Evolutionary conservation across 2,797 vertebrate species (phyloP).

Genomic region (Melanotaenia boesemani): DNA sequence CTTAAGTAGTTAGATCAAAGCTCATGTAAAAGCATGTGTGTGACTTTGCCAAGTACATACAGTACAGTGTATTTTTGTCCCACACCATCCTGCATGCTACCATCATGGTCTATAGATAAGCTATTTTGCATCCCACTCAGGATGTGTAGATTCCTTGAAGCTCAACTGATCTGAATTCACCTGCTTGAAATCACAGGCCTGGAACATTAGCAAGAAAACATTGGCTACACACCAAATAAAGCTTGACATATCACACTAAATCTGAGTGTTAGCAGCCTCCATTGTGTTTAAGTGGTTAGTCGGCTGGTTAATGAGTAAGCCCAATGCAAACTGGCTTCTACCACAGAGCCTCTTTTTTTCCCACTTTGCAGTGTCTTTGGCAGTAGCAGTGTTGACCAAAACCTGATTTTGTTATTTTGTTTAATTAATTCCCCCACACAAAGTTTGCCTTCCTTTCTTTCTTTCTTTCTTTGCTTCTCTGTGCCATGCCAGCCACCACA

Average conservation of each 20-base stretch:
- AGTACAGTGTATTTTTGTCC: neutral
- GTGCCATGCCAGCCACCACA: constrained; percentile 41
- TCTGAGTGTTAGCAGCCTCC: constrained; percentile 32
- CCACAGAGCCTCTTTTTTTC: constrained; percentile 19
- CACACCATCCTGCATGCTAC: neutral
- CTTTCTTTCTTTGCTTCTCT: constrained; percentile 22
- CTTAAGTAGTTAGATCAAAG: neutral
- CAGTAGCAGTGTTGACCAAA: constrained; percentile 54
- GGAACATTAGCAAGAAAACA: constrained; percentile 15
- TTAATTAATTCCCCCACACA: constrained; percentile 7
- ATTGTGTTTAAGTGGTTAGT: constrained; percentile 45
- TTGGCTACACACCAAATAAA: constrained; percentile 42
- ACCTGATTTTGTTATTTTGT: constrained; percentile 29
- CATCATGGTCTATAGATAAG: constrained; percentile 29
- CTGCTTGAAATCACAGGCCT: constrained; percentile 25
- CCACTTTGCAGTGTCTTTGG: constrained; percentile 39
- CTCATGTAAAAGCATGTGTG: neutral
- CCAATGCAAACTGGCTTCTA: constrained; percentile 40
- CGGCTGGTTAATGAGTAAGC: constrained; percentile 63
- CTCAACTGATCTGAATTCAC: constrained; percentile 54
- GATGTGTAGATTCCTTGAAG: constrained; percentile 28
- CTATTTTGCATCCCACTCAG: constrained; percentile 15
- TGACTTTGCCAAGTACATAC: neutral
- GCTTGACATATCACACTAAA: constrained; percentile 47
- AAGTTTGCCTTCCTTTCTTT: constrained; percentile 39